Conservation (phyloP, 2,113 vertebrate genomes). For the Cynoglossus semilaevis region DNA sequence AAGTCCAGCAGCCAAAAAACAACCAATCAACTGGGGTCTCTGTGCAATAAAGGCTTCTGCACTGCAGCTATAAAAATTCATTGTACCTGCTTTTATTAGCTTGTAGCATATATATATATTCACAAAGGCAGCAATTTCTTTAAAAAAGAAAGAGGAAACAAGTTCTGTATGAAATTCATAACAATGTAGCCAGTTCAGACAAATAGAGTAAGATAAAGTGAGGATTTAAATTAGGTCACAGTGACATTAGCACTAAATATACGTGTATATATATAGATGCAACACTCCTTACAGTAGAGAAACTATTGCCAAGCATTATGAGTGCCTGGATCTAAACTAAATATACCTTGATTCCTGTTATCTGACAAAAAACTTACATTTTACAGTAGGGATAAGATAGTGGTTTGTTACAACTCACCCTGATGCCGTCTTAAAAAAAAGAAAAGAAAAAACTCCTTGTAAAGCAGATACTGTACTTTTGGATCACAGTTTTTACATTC, state of each 20-base stretch:
- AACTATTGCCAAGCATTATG: conserved; percentile 1
- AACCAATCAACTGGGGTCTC: conserved; percentile 28
- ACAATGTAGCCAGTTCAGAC: background rate
- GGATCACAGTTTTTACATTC: no score
- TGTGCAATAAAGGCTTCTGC: conserved; percentile 16
- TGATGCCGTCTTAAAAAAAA: no score
- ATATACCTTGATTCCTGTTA: background rate
- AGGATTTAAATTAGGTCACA: conserved; percentile 14
- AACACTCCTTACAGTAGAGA: conserved; percentile 19
- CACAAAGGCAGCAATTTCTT: no score
- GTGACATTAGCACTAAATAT: background rate
- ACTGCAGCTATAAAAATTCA: conserved; percentile 3
- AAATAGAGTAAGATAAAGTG: conserved; percentile 7
- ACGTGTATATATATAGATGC: conserved; percentile 8
- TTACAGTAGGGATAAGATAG: no score
- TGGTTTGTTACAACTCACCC: no score
- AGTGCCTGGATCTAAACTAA: background rate
- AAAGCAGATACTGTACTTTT: no score
- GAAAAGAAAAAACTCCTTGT: no score
- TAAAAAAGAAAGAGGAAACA: no score
- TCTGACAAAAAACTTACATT: no score
- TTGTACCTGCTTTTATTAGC: conserved; percentile 2
- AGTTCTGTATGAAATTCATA: conserved; percentile 3
- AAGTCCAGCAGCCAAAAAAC: conserved; percentile 38
- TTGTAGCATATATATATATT: no score